Evolutionary conservation across 2,113 vertebrate species (phyloP).

Genomic region (Scatophagus argus): DNA sequence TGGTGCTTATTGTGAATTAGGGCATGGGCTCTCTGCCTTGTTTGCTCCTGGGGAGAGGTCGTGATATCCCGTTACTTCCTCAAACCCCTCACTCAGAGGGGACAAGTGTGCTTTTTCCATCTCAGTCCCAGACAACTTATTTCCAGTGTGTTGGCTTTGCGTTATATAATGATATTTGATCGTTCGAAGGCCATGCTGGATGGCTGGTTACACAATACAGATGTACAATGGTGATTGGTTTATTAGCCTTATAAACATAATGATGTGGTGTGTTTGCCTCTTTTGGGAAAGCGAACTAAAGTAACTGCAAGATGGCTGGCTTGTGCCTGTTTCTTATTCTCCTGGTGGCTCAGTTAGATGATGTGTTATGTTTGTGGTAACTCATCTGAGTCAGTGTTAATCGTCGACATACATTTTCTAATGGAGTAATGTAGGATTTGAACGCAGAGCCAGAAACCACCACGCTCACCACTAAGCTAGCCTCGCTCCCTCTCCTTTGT

Average conservation of each 20-base stretch:
- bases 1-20: constrained; percentile 76
- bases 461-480: constrained; percentile 24
- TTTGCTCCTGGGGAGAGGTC: constrained; percentile 72
- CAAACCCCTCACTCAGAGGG: constrained; percentile 70
- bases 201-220: constrained; percentile 72
- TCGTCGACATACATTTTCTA: constrained; percentile 48
- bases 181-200: constrained; percentile 52
- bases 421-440: constrained; percentile 33
- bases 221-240: constrained; percentile 72
- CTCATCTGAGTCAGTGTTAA: constrained; percentile 59
- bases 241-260: constrained; percentile 76
- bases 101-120: constrained; percentile 82
- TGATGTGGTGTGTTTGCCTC: constrained; percentile 56
- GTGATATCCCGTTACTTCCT: constrained; percentile 74
- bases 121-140: constrained; percentile 66
- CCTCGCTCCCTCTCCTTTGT: constrained; percentile 57
- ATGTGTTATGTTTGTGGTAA: constrained; percentile 58
- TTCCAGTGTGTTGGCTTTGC: constrained; percentile 74
- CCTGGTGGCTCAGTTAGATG: constrained; percentile 41
- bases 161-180: constrained; percentile 81
- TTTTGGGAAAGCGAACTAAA: constrained; percentile 43
- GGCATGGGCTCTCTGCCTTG: constrained; percentile 70
- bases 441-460: constrained; percentile 55
- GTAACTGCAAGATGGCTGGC: constrained; percentile 20
- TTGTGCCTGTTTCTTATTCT: constrained; percentile 36